A percentile compares a stretch with the other conserved stretches of the same genome.
phyloP scores from a whole-genome alignment of 2,888 invertebrate genomes.

The Drosophila paramelanica region DNA sequence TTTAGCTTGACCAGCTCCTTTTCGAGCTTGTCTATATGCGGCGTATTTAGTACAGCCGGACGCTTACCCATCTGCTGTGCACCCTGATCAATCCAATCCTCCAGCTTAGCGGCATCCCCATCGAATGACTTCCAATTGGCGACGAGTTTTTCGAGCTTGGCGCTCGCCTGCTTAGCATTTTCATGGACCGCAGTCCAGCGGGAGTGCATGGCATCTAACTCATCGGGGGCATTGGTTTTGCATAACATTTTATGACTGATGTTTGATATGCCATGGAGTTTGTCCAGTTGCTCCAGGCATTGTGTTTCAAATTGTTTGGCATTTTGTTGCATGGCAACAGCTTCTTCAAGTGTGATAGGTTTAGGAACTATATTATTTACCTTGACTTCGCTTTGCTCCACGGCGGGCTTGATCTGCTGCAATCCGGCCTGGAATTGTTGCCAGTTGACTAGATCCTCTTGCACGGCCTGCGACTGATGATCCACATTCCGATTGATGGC shows the following conservation, averaged over 20 bases:
- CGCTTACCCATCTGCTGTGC: constrained; percentile 88
- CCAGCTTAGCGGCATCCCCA: constrained; percentile 90
- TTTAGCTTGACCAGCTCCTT: constrained; percentile 91
- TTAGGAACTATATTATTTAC: constrained; percentile 87
- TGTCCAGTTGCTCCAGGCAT: constrained; percentile 91
- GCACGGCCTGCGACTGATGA: constrained; percentile 90
- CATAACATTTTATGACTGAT: constrained; percentile 91
- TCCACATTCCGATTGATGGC: constrained; percentile 91
- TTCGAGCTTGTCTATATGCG: constrained; percentile 91
- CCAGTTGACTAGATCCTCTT: constrained; percentile 93
- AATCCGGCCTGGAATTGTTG: constrained; percentile 92
- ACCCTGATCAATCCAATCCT: constrained; percentile 90
- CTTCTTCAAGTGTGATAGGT: constrained; percentile 92
- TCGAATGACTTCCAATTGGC: constrained; percentile 93
- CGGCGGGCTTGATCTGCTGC: constrained; percentile 93
- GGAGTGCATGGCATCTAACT: constrained; percentile 93
- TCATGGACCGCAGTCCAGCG: constrained; percentile 94
- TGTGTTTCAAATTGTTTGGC: constrained; percentile 91
- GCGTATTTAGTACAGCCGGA: constrained; percentile 88
- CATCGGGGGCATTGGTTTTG: constrained; percentile 92
- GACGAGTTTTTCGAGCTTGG: constrained; percentile 91
- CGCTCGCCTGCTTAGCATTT: constrained; percentile 91
- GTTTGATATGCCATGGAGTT: constrained; percentile 90
- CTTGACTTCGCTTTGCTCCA: constrained; percentile 94
- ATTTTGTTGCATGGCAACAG: constrained; percentile 90